A percentile compares a stretch with the other conserved stretches of the same genome.
These are phyloP conservation scores for Cliona cf. orientalis DNA, from an alignment of 37 sponge, comb jelly and placozoan genomes.

Conservation along the genomic window DNA sequence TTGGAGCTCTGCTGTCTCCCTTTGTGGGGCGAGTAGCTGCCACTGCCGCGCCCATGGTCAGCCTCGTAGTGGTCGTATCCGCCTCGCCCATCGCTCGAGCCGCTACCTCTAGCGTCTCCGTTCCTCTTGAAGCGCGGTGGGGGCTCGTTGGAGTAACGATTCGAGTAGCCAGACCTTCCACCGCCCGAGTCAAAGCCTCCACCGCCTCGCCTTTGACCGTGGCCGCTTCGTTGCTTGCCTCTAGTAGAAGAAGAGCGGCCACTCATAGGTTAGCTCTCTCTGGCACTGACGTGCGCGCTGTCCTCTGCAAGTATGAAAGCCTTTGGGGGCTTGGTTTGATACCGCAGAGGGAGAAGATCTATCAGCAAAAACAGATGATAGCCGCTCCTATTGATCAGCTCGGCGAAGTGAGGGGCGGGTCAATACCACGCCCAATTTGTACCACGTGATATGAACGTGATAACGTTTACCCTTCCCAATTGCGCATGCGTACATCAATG, in stretches of 20 bases:
- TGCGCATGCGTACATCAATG: too few relatives aligned
- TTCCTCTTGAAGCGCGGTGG: conserved; percentile 69
- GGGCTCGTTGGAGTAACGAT: conserved; percentile 27
- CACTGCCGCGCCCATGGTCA: conserved; percentile 5
- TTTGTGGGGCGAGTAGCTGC: conserved; percentile 2
- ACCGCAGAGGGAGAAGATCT: too few relatives aligned
- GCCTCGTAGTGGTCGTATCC: conserved; percentile 20
- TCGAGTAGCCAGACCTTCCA: not conserved
- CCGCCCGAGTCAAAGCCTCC: not conserved
- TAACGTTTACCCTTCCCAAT: too few relatives aligned
- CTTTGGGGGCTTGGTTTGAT: not conserved
- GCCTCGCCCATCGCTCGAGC: conserved; percentile 1
- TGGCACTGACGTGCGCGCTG: not conserved
- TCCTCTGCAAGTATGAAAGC: not conserved
- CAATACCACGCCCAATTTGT: too few relatives aligned
- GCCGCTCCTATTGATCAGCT: too few relatives aligned
- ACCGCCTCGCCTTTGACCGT: too few relatives aligned
- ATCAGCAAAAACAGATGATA: too few relatives aligned
- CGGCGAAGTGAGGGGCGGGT: too few relatives aligned
- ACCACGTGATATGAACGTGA: too few relatives aligned
- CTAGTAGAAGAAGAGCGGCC: conserved; percentile 29
- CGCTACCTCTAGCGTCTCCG: conserved; percentile 10
- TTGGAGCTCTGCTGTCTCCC: not conserved
- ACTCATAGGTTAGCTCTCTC: conserved; percentile 60
- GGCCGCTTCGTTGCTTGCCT: conserved; percentile 54